Evolutionary conservation across 2,888 invertebrate genomes (phyloP).

Genomic region (Aethes cnicana): DNA sequence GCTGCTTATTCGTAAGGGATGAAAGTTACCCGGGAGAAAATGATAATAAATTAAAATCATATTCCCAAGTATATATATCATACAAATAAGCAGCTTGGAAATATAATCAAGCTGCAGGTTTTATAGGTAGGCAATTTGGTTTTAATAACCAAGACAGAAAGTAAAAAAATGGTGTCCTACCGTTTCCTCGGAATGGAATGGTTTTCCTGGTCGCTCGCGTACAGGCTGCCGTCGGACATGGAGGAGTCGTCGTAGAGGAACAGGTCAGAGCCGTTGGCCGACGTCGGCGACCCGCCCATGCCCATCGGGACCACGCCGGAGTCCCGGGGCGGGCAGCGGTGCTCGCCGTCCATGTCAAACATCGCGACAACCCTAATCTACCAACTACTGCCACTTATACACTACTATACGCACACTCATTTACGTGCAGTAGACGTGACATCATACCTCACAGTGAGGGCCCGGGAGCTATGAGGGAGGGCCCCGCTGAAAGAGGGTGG

Average conservation of each 20-base stretch:
- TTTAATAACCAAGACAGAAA: neutral
- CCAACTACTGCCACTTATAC: constrained; percentile 8
- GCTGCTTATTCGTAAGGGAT: too few relatives aligned
- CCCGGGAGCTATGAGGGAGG: constrained; percentile 27
- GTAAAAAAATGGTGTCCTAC: constrained; percentile 65
- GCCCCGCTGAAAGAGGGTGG: constrained; percentile 8
- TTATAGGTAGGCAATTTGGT: too few relatives aligned
- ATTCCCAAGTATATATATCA: too few relatives aligned
- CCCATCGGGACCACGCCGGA: constrained; percentile 42
- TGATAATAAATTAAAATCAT: too few relatives aligned
- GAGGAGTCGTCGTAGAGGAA: constrained; percentile 85
- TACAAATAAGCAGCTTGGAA: too few relatives aligned
- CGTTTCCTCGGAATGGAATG: constrained; percentile 84
- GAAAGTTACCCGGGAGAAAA: too few relatives aligned
- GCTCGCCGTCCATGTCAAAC: constrained; percentile 48
- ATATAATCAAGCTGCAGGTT: too few relatives aligned
- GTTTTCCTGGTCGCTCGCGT: constrained; percentile 92
- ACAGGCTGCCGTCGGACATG: constrained; percentile 85
- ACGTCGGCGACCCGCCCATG: constrained; percentile 66
- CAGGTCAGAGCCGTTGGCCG: constrained; percentile 84
- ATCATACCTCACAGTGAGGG: constrained; percentile 11
- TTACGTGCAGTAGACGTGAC: neutral
- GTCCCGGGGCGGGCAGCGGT: constrained; percentile 46
- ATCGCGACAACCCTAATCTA: constrained; percentile 17
- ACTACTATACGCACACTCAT: neutral